Base-by-base conservation (phyloP, 2,888 invertebrate genomes). In the Orgyia antiqua region DNA sequence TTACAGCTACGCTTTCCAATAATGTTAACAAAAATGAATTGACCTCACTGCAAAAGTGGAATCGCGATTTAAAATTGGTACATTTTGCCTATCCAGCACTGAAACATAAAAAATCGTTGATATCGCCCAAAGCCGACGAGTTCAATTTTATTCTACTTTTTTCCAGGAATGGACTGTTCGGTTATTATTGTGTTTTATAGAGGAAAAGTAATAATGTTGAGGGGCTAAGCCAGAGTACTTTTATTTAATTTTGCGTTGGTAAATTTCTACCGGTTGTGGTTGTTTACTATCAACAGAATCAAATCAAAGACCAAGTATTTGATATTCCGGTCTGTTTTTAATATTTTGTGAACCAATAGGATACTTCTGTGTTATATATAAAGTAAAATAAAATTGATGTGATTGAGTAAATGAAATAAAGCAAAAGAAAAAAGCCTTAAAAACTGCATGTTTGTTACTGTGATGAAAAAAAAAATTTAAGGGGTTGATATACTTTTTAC, bases 101-200 rank as follows among this genome's bases (percentile, higher is more conserved):
- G 51, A 46, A 52, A 15, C 4, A 15, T 4, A 15, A 15, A 4
- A 15, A 4, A 15, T 15, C 42, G 47, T 45, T 42, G 37, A 39
- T 34, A 62, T 60, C 65, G 65, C 64, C 61, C 50, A 66, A 71
- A 72, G 68, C 68, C 67, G 68, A 64, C 67, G 58, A 65, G 34
- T 45, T 29, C 42, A 30, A 44, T 45, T 57, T 58, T 44, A 42
- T 47, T 51, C 51, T n/a, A 51, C 37, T 50, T 51, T 51, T 51
- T 51, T 51, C 45, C 39, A 34, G 34, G 36, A 45, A 51, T 46
- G 36, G 48, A 50, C 43, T 48, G 43, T 35, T 15, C 40, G 32
- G 40, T 45, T 51, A 51, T 51, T 51, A 51, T 51, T 51, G 51
- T 51, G 41, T 48, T 51, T 51, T 41, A 37, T 48, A 43, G 48